These are phyloP conservation scores for Ariopsis seemanni DNA, from an alignment of 2,113 vertebrate species.

Conservation along the genomic window DNA sequence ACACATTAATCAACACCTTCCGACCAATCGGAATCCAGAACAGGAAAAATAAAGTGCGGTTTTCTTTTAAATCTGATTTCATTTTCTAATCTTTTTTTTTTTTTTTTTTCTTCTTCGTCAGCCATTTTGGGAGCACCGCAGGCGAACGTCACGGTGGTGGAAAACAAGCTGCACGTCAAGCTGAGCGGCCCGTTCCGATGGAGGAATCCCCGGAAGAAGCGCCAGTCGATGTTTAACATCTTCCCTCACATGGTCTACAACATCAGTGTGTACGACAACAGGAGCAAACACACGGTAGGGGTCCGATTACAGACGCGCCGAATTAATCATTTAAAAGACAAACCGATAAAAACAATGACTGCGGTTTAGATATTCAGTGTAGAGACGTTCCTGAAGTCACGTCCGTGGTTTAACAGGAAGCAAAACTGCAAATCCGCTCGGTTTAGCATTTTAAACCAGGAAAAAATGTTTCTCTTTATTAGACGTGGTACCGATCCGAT, in stretches of 20 bases:
- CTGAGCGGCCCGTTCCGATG: conserved; percentile 81
- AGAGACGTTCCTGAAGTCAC: not conserved
- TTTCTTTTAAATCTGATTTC: not conserved
- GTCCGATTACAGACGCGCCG: not conserved
- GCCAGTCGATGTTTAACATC: conserved; percentile 69
- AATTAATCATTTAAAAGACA: not conserved
- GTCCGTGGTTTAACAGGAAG: not conserved
- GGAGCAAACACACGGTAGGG: conserved; percentile 71
- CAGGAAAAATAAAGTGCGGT: too few species aligned
- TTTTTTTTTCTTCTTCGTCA: conserved; percentile 50
- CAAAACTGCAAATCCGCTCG: not conserved
- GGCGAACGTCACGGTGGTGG: conserved; percentile 69
- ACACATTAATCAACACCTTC: too few species aligned
- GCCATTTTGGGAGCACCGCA: conserved; percentile 81
- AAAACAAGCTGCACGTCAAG: conserved; percentile 71
- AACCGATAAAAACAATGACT: too few species aligned
- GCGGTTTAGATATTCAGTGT: too few species aligned
- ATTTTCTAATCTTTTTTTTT: not conserved
- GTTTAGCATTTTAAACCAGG: not conserved
- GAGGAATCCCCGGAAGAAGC: conserved; percentile 60
- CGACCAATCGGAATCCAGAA: not conserved
- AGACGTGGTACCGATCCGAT: too few species aligned
- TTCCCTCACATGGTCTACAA: conserved; percentile 78
- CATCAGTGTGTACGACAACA: conserved; percentile 73
- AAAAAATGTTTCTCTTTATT: not conserved